Evolutionary conservation across 53 echinoderm and acorn worm species (phyloP), one percentile per base, ranked within the genome.

Genomic region (Patiria pectinifera): DNA sequence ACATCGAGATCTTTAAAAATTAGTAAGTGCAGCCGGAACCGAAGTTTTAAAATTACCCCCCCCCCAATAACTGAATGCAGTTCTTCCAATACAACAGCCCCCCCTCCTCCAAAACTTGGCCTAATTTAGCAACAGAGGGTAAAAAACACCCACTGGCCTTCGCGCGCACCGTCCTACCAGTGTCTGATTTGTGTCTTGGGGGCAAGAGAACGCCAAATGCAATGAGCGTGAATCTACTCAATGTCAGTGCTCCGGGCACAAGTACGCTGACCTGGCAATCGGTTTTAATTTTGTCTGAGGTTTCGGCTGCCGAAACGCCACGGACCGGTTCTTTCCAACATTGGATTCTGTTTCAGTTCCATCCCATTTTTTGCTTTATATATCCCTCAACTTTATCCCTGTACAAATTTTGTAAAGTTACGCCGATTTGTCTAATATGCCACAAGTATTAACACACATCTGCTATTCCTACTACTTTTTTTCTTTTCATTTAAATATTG

Each of bases 181-280:
- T 85, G 63, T 85, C 69, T 66, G 69, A 69, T 85, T 85, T 21
- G 63, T 85, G 45, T 45, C 85, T 85, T 10, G 2, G 70, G 69
- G 85, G 85, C 69, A 85, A 53, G 6, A 66, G 43, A 85, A 63
- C 66, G 66, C 35, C 62, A 85, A 13, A 44, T 44, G 22, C 24
- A n/a, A 25, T 85, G 62, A 70, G 10, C 43, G 53, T 53, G 66
- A 45, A 69, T 69, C 85, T 69, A 85, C 85, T 85, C 85, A 45
- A 66, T 85, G 62, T 85, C 85, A 66, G 45, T 13, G 85, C 85
- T 69, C 70, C 6, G 45, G 85, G 85, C 85, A 43, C 45, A 62
- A 85, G 85, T 85, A 66, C 85, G 85, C 85, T 85, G 85, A 85
- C 85, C 85, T 69, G 25, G 45, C 66, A 46, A 21, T 66, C 69